These are phyloP conservation scores for Corapipo altera DNA, from an alignment of 2,113 vertebrate species.

Conservation along the genomic window DNA sequence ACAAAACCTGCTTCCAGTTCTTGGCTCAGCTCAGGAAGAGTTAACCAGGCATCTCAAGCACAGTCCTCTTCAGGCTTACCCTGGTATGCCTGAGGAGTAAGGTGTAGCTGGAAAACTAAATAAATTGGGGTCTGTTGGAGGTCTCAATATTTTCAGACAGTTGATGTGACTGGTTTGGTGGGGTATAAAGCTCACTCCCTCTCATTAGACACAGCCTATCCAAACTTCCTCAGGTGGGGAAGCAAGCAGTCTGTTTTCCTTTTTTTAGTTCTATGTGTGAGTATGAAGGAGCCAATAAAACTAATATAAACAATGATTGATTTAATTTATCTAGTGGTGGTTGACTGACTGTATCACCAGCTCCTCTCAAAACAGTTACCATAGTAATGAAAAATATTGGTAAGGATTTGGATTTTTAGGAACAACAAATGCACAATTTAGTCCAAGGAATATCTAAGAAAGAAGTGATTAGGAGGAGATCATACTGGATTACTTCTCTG, in stretches of 20 bases:
- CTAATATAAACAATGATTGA: neutral
- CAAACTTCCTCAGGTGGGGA: neutral
- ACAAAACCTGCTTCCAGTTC: neutral
- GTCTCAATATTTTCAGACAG: neutral
- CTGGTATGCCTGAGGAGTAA: neutral
- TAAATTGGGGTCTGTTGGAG: neutral
- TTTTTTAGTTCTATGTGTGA: neutral
- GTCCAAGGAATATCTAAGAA: neutral
- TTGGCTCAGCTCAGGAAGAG: neutral
- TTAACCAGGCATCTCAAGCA: neutral
- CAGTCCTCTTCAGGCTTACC: neutral
- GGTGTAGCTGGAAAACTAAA: neutral
- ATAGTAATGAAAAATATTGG: slow-evolving; percentile 52
- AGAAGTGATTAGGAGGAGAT: neutral
- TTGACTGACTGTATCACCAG: neutral
- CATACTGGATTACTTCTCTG: neutral
- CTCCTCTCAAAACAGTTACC: slow-evolving; percentile 45
- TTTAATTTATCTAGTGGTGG: neutral
- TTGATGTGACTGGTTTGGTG: neutral
- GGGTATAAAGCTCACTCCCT: neutral
- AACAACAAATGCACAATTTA: neutral
- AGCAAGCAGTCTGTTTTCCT: neutral
- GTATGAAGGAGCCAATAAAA: neutral
- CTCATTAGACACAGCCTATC: neutral
- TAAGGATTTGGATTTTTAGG: neutral